Evolutionary conservation across 2,797 vertebrate species (phyloP).

Genomic region (Cyclopterus lumpus): DNA sequence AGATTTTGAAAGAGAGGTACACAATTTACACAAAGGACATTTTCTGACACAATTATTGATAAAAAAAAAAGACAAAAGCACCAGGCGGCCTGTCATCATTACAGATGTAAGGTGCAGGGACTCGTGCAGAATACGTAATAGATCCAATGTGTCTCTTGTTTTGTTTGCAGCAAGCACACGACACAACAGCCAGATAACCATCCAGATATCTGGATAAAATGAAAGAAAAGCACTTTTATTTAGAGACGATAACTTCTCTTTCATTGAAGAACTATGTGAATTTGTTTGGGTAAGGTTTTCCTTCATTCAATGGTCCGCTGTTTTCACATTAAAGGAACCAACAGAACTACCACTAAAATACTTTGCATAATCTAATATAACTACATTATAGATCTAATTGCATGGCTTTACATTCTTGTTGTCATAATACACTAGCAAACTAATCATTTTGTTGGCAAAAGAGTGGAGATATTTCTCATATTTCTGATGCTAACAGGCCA

Average conservation of each 20-base stretch:
- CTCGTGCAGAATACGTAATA: constrained; percentile 5
- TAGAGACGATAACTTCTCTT: neutral
- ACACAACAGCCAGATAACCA: constrained; percentile 2
- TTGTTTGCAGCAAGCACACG: constrained; percentile 1
- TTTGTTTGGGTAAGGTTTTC: neutral
- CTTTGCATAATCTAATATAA: constrained; percentile 28
- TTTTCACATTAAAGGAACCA: constrained; percentile 29
- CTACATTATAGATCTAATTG: constrained; percentile 5
- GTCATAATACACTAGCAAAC: neutral
- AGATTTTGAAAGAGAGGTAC: too few species aligned
- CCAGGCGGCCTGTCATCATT: too few species aligned
- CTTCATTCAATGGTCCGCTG: neutral
- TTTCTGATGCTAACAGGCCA: neutral
- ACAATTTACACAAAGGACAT: too few species aligned
- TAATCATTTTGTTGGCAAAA: constrained; percentile 3
- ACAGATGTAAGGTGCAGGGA: neutral
- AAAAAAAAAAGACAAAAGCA: too few species aligned
- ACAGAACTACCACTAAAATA: constrained; percentile 18
- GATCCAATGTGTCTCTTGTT: constrained; percentile 23
- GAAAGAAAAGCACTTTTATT: neutral
- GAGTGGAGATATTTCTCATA: neutral
- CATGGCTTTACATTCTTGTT: neutral
- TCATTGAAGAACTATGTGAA: neutral
- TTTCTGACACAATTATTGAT: too few species aligned
- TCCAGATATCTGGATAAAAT: constrained; percentile 3